Evolutionary conservation across 2,113 vertebrate genomes (phyloP).

Genomic region (Opisthocomus hoazin): DNA sequence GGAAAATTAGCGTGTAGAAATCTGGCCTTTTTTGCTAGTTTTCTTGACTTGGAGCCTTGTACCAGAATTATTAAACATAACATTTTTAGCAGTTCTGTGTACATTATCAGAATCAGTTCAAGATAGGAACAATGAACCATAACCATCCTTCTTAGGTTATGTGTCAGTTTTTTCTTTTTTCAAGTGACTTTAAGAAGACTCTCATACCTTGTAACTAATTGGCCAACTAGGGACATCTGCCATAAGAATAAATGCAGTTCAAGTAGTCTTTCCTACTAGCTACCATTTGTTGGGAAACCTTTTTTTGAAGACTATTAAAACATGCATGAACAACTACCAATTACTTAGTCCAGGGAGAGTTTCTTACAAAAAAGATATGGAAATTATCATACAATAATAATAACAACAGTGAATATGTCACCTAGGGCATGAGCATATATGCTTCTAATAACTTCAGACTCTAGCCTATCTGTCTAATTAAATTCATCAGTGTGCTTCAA

Average conservation of each 20-base stretch:
- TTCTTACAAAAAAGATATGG: slow-evolving; percentile 36
- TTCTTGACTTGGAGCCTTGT: not conserved
- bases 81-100: slow-evolving; percentile 2
- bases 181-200: slow-evolving; percentile 62
- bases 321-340: slow-evolving; percentile 77
- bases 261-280: slow-evolving; percentile 72
- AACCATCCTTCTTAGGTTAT: slow-evolving; percentile 20
- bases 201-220: slow-evolving; percentile 84
- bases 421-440: slow-evolving; percentile 32
- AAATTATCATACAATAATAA: slow-evolving; percentile 72
- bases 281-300: slow-evolving; percentile 73
- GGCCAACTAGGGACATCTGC: slow-evolving; percentile 87
- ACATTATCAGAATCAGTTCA: slow-evolving; percentile 2
- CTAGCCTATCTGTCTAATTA: slow-evolving; percentile 55
- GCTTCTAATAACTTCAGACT: slow-evolving; percentile 47
- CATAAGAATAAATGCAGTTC: slow-evolving; percentile 78
- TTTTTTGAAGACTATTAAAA: slow-evolving; percentile 74
- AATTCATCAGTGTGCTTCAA: slow-evolving; percentile 35
- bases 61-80: slow-evolving; percentile 4
- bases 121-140: slow-evolving; percentile 48
- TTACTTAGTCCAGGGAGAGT: slow-evolving; percentile 66
- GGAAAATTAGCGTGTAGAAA: not conserved
- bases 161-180: not conserved
- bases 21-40: not conserved
- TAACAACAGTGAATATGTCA: slow-evolving; percentile 63